Evolutionary conservation across 1,140 invertebrate species (phyloP).

Genomic region (Periplaneta americana): DNA sequence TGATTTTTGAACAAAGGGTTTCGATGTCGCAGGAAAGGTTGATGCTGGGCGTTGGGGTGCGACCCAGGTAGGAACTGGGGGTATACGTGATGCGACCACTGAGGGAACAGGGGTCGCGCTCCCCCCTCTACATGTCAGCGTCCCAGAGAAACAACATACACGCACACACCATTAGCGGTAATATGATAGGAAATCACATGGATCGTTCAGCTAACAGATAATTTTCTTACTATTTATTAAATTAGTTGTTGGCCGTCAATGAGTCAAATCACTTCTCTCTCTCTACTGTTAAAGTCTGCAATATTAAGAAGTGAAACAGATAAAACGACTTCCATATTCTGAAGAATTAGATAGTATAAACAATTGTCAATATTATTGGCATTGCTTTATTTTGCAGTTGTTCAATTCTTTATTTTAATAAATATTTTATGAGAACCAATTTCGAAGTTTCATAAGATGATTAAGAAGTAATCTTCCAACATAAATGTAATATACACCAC

Average conservation of each 20-base stretch:
- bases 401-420: no score
- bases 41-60: slow-evolving; percentile 56
- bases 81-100: slow-evolving; percentile 89
- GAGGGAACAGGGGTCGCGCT: slow-evolving; percentile 73
- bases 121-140: slow-evolving; percentile 24
- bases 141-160: slow-evolving; percentile 13
- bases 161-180: background rate
- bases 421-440: no score
- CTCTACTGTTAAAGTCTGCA: no score
- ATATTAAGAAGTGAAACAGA: no score
- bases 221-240: background rate
- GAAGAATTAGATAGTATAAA: no score
- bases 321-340: no score
- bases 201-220: background rate
- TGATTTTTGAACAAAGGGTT: slow-evolving; percentile 34
- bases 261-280: background rate
- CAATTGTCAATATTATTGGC: no score
- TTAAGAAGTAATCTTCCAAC: no score
- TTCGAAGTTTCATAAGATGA: no score
- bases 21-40: slow-evolving; percentile 30
- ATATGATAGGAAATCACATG: background rate
- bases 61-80: slow-evolving; percentile 84
- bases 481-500: no score
- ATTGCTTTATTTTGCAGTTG: no score
- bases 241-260: background rate